phyloP scores from a whole-genome alignment of 1,140 invertebrate genomes.

The Bicyclus anynana region DNA sequence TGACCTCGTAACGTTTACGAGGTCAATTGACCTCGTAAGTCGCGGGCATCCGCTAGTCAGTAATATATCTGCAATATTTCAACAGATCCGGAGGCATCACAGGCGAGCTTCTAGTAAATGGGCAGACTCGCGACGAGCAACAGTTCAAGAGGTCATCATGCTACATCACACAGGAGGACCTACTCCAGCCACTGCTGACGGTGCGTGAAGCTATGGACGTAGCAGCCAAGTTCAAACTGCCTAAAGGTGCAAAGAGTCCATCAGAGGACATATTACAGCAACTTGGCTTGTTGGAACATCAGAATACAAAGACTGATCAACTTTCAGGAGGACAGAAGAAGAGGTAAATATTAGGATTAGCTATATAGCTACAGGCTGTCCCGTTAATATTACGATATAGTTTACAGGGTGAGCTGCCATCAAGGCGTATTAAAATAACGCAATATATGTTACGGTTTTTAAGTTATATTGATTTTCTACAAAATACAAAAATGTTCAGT shows the following conservation, averaged over 20 bases:
- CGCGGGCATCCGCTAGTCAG: no score
- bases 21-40: no score
- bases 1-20: no score
- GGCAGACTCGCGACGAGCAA: conserved; percentile 50
- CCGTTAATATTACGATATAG: no score
- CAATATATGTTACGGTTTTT: no score
- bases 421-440: no score
- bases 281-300: conserved; percentile 79
- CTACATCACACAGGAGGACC: conserved; percentile 95
- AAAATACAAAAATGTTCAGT: no score
- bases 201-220: conserved; percentile 91
- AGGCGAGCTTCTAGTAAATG: conserved; percentile 74
- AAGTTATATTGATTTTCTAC: no score
- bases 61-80: background rate
- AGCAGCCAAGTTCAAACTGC: conserved; percentile 87
- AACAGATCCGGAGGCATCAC: conserved; percentile 75
- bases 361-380: no score
- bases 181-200: conserved; percentile 87
- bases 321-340: conserved; percentile 88
- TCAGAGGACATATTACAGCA: conserved; percentile 79
- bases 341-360: conserved; percentile 41
- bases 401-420: no score
- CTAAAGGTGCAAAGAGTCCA: conserved; percentile 56
- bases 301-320: conserved; percentile 80
- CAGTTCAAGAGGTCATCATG: conserved; percentile 79